Conservation (phyloP, 2,797 vertebrate species). For the Lates japonicus region DNA sequence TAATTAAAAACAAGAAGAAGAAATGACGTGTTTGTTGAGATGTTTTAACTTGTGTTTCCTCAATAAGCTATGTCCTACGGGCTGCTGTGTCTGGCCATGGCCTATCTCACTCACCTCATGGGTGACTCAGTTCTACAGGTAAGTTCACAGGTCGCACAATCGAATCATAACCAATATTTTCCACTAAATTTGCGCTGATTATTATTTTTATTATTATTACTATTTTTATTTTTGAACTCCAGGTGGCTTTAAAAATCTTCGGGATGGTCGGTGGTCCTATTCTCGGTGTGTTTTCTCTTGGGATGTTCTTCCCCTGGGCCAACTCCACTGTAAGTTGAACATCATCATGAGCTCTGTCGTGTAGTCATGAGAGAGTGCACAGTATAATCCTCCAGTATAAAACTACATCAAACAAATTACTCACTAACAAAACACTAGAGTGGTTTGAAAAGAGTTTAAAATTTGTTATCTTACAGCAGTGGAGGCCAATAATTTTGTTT, state of each 20-base stretch:
- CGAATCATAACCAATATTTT: background rate
- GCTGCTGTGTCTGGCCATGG: slow-evolving; percentile 91
- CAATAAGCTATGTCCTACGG: slow-evolving; percentile 88
- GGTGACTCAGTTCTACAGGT: slow-evolving; percentile 90
- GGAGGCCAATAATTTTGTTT: too few species aligned
- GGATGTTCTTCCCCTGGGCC: slow-evolving; percentile 93
- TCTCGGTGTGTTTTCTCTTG: slow-evolving; percentile 92
- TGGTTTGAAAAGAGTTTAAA: background rate
- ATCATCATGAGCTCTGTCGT: background rate
- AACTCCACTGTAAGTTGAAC: slow-evolving; percentile 88
- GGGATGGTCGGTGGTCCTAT: slow-evolving; percentile 95
- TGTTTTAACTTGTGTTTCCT: slow-evolving; percentile 23
- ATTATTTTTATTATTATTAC: too few species aligned
- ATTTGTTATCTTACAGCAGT: background rate
- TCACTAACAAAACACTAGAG: too few species aligned
- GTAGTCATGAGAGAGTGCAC: background rate
- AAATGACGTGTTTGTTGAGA: background rate
- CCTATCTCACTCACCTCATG: slow-evolving; percentile 91
- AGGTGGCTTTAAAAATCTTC: slow-evolving; percentile 96
- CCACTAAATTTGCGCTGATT: background rate
- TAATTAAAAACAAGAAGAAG: too few species aligned
- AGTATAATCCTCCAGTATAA: background rate
- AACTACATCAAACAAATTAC: too few species aligned
- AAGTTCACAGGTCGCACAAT: background rate
- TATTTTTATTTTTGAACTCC: background rate